phyloP scores from a whole-genome alignment of 2,113 vertebrate species.

The Gila orcuttii region DNA sequence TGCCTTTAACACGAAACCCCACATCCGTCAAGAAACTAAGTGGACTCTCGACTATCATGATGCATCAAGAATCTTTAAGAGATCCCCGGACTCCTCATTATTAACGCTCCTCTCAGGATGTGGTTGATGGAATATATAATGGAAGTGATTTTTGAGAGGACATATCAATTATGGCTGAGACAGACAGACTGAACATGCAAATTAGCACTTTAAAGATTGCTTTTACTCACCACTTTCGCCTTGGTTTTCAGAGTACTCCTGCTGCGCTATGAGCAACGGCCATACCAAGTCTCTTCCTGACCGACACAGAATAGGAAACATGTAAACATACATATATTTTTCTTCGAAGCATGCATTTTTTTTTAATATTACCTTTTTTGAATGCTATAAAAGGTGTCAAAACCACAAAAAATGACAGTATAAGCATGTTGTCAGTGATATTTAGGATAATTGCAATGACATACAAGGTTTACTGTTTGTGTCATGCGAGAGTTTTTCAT shows the following conservation, averaged over 20 bases:
- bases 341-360: not conserved
- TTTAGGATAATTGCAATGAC: not conserved
- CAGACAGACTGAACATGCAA: constrained; percentile 40
- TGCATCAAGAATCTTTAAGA: constrained; percentile 38
- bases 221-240: constrained; percentile 73
- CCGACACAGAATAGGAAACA: constrained; percentile 49
- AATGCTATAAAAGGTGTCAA: not conserved
- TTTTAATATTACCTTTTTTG: not conserved
- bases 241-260: constrained; percentile 66
- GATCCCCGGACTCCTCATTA: constrained; percentile 1
- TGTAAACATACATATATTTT: constrained; percentile 33
- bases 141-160: constrained; percentile 43
- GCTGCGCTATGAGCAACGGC: constrained; percentile 64
- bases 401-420: not conserved
- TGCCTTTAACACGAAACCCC: constrained; percentile 3
- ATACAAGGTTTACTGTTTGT: constrained; percentile 8
- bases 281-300: constrained; percentile 76
- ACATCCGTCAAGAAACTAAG: constrained; percentile 24
- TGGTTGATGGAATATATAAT: constrained; percentile 46
- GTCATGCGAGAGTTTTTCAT: constrained; percentile 17
- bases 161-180: constrained; percentile 43
- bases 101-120: constrained; percentile 40
- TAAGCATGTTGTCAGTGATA: not conserved
- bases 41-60: constrained; percentile 28
- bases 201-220: constrained; percentile 56